phyloP scores from a whole-genome alignment of 2,888 invertebrate species.

The Metopia argyrocephala region DNA sequence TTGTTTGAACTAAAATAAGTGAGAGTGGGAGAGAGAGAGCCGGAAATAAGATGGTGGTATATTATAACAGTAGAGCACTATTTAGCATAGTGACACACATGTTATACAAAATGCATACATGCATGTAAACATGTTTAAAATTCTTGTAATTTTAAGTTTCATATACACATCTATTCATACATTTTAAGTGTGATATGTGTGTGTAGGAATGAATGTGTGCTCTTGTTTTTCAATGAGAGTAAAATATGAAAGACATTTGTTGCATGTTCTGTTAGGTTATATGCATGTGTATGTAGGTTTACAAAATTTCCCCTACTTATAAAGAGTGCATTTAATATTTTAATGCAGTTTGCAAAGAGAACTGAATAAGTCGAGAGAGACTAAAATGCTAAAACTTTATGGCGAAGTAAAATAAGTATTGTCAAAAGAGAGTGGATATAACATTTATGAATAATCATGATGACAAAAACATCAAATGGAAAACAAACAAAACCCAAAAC shows the following conservation, averaged over 20 bases:
- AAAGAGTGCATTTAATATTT: slow-evolving; percentile 2
- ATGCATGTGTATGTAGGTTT: slow-evolving; percentile 41
- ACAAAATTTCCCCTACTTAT: slow-evolving; percentile 63
- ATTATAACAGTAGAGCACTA: not conserved
- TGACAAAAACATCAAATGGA: not conserved
- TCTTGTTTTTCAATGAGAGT: slow-evolving; percentile 21
- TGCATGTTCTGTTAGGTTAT: slow-evolving; percentile 43
- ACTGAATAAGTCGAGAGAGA: not conserved
- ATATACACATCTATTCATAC: too few relatives aligned
- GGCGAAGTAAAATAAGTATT: not conserved
- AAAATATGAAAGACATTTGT: slow-evolving; percentile 49
- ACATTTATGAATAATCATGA: slow-evolving; percentile 27
- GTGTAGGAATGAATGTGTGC: slow-evolving; percentile 8
- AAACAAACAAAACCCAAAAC: not conserved
- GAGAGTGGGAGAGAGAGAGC: not conserved
- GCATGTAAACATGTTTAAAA: slow-evolving; percentile 3
- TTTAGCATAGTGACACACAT: slow-evolving; percentile 62
- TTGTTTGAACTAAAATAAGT: too few relatives aligned
- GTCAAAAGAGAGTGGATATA: not conserved
- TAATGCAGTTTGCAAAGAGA: not conserved
- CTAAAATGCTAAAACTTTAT: too few relatives aligned
- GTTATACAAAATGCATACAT: slow-evolving; percentile 19
- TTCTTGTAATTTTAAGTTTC: slow-evolving; percentile 8
- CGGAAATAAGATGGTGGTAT: not conserved
- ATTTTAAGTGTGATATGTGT: not conserved